Evolutionary conservation across 2,113 vertebrate genomes (phyloP), one percentile per base, ranked within the genome.

Genomic region (Colossoma macropomum): DNA sequence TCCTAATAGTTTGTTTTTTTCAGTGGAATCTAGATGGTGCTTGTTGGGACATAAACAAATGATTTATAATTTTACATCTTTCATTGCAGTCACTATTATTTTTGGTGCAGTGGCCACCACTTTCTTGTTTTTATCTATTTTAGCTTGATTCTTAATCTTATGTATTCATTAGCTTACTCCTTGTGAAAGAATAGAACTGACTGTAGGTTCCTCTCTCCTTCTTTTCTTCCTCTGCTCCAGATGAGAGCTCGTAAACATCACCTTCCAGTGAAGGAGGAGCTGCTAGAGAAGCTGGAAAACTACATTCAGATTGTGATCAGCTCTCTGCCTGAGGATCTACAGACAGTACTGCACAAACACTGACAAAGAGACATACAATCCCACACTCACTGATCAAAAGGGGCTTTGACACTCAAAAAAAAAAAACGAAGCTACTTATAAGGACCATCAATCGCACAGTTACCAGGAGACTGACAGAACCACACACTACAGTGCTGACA

Each of bases 311-410:
- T 89, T 6, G 63, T 94, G 79, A 90, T 97, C 0, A 38, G 87
- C 69, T 95, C 96, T 0, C 90, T 99, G 83, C 96, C 97, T 0
- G 89, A 92, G 79, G 96, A 98, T 78, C 94, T 99, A 65, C 97
- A 97, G 92, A 23, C 92, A 0, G 91, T 97, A 28, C 92, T 99
- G 79, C 90, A 91, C 70, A 90, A 93, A 79, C 91, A 87, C 85
- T 95, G 87, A 95, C 52, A 81, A 27, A 38, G 60, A 38, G 27
- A 59, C n/a, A 77, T 12, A 19, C 21, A n/a, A 38, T 59, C 80
- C 52, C 38, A 21, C 74, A 79, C 50, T n/a, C 59, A 15, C 21
- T 45, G 32, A 72, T 70, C 69, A 72, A 56, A 38, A 38, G 50
- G n/a, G 52, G 27, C 70, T 52, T 28, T 59, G 34, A 21, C 30